Base-by-base conservation (phyloP, 2,797 vertebrate species). In the Rhodeus uyekii region DNA sequence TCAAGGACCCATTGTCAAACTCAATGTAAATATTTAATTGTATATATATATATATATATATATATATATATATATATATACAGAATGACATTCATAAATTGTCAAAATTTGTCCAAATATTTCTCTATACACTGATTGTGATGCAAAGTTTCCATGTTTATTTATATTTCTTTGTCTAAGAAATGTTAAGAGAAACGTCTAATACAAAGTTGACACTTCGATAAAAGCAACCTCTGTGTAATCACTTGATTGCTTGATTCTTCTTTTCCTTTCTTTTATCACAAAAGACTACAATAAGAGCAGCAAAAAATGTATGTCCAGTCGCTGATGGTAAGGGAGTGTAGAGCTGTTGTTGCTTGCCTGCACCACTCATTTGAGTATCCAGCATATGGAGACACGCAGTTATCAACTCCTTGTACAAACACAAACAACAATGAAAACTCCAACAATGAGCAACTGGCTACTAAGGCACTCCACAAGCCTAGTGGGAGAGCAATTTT, bases 401-500 rank as follows among this genome's bases (percentile, higher is more conserved):
- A 29, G 64, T 68, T 76, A 84, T 83, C 48, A 38, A 61, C 65
- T 36, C 24, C 5, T 36, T 78, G 50, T 83, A 73, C 80, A 72
- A 61, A 69, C 42, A n/a, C 29, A 12, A 42, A 77, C 58, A 58
- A 74, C 77, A 27, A 58, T 64, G 14, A 19, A 38, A 32, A 32
- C 53, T n/a, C 24, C 60, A 50, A 36, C 46, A 55, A n/a, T 50
- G 42, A 74, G 61, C 50, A 29, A 71, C 27, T 19, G 38, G 63
- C 42, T 46, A 81, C 55, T 22, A 44, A 22, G 42, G 44, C 9
- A 18, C 71, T 53, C 24, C 36, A 60, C 53, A 48, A 32, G 27
- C 42, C 12, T 48, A 32, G 27, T 32, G 68, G 27, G 6, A 58
- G 48, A 74, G 39, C 13, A 8, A 10, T 64, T 74, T 34, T 9